Percentiles rank a stretch among this genome's conserved stretches.
phyloP scores from a whole-genome alignment of 2,888 invertebrate species.

The Coenonympha arcania region DNA sequence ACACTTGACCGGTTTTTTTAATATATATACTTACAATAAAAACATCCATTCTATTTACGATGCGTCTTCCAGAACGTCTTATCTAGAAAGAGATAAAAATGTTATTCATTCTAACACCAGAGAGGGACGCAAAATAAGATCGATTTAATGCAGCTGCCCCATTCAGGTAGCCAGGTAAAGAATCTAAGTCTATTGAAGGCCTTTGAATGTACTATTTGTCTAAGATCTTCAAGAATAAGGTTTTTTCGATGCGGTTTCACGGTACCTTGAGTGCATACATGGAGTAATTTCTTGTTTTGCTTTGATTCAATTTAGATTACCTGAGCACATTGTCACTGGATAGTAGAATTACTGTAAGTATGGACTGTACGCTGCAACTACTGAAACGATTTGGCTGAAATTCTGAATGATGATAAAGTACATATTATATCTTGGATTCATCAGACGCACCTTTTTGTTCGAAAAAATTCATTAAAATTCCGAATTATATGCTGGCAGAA shows the following conservation, averaged over 20 bases:
- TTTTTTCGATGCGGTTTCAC: slow-evolving; percentile 13
- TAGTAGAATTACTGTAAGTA: too few species aligned
- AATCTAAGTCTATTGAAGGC: slow-evolving; percentile 50
- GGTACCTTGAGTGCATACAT: not conserved
- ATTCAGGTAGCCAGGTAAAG: slow-evolving; percentile 56
- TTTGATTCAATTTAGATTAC: too few species aligned
- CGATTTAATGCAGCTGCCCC: slow-evolving; percentile 66
- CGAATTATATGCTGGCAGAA: too few species aligned
- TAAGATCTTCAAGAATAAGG: slow-evolving; percentile 20
- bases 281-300: too few species aligned
- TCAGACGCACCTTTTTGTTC: too few species aligned
- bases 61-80: slow-evolving; percentile 37
- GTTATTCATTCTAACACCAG: slow-evolving; percentile 25
- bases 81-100: slow-evolving; percentile 41
- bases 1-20: too few species aligned
- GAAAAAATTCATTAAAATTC: too few species aligned
- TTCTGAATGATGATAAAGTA: too few species aligned
- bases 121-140: slow-evolving; percentile 44
- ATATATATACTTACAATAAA: not conserved
- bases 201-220: slow-evolving; percentile 35
- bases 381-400: too few species aligned
- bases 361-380: too few species aligned
- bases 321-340: too few species aligned
- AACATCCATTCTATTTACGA: slow-evolving; percentile 3
- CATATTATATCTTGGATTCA: too few species aligned